Conservation (phyloP, 2,113 vertebrate genomes). For the Hystrix brachyura region DNA sequence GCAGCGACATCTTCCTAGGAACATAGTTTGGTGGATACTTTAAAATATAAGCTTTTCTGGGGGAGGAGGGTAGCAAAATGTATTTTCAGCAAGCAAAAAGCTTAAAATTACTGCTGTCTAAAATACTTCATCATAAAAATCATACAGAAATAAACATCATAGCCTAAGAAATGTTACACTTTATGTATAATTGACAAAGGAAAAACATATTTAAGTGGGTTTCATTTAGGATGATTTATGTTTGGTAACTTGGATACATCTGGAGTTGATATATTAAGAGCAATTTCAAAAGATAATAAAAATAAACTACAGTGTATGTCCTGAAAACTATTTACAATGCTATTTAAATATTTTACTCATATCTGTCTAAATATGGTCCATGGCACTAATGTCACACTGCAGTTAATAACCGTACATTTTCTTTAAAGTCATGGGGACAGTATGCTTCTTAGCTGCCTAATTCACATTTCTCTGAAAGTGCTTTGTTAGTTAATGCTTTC, state of each 20-base stretch:
- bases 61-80: neutral
- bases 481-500: constrained; percentile 57
- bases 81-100: neutral
- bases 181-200: neutral
- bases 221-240: constrained; percentile 44
- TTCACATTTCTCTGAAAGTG: constrained; percentile 56
- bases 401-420: neutral
- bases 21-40: neutral
- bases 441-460: constrained; percentile 14
- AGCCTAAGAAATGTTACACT: neutral
- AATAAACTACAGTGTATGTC: neutral
- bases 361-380: neutral
- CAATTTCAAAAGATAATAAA: constrained; percentile 57
- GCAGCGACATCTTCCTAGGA: neutral
- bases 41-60: constrained; percentile 8
- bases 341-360: constrained; percentile 36
- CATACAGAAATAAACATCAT: neutral
- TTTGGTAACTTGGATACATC: constrained; percentile 31
- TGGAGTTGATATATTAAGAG: constrained; percentile 50
- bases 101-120: constrained; percentile 3
- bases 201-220: constrained; percentile 37
- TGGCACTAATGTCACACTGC: neutral
- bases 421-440: neutral
- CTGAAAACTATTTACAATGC: neutral
- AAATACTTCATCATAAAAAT: constrained; percentile 14